phyloP scores from a whole-genome alignment of 2,113 vertebrate genomes.

The Oncorhynchus nerka region DNA sequence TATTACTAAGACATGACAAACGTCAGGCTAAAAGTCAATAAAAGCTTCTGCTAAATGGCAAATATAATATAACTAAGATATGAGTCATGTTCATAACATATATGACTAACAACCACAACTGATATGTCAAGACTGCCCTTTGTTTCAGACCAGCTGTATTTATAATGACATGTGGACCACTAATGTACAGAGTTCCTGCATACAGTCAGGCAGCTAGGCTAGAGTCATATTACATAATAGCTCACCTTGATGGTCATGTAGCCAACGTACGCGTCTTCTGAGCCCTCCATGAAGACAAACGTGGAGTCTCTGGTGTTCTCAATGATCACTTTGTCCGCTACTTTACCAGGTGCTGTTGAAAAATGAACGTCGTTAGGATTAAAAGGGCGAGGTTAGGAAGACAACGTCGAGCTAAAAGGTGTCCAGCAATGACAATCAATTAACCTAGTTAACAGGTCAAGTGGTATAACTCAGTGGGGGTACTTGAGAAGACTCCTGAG shows the following conservation, averaged over 20 bases:
- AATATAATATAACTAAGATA: too few relatives aligned
- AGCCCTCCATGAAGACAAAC: conserved; percentile 99
- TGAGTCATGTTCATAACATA: neutral
- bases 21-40: neutral
- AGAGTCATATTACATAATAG: neutral
- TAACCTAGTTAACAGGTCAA: neutral
- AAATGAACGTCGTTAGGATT: neutral
- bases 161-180: neutral
- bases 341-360: conserved; percentile 92
- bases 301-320: conserved; percentile 99
- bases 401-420: too few relatives aligned
- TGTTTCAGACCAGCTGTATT: neutral
- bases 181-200: too few relatives aligned
- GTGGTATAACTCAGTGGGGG: neutral
- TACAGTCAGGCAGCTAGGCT: neutral
- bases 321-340: conserved; percentile 98
- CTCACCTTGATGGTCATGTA: conserved; percentile 99
- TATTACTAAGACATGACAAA: neutral
- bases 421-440: too few relatives aligned
- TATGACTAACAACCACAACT: neutral
- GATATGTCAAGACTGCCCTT: neutral
- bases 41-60: too few relatives aligned
- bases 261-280: conserved; percentile 97
- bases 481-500: too few relatives aligned
- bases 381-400: too few relatives aligned